Evolutionary conservation across 2,888 invertebrate genomes (phyloP), one percentile per base, ranked within the genome.

Genomic region (Pilophorus perplexus): DNA sequence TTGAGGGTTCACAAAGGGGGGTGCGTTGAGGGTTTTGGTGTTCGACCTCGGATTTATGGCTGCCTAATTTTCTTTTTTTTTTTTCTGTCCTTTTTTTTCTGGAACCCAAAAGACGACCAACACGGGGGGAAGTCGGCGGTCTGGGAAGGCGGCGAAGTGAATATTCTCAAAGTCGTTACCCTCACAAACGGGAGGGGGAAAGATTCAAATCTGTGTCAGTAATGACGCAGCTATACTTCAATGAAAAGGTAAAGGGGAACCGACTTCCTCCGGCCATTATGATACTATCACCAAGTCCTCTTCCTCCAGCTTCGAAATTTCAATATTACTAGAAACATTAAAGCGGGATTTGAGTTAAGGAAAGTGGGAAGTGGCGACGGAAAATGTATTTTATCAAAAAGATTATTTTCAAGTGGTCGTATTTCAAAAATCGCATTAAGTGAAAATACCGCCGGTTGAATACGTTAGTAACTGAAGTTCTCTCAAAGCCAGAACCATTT

Each of bases 151-250:
- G 37, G 38, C 16, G 33, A 62, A 48, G 48, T 46, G 62, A 46
- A 62, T 62, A 23, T 25, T 27, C 25, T 25, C 28, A 20, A 62
- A 62, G 62, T 62, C 62, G 62, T 62, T 62, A 46, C 44, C 33
- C 48, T 33, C 12, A 6, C 33, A 12, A 62, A 62, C 46, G 48
- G 48, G 28, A 22, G 48, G 62, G 40, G 37, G 38, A 40, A 18
- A 44, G 62, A 62, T 62, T 62, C 62, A 46, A 62, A 62, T 62
- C 62, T 62, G 44, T 62, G 62, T 62, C 62, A 48, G 46, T 62
- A 62, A 62, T 62, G 62, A 62, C 62, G 62, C 46, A 18, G 48
- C 62, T 20, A 46, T 48, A 48, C 62, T 62, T 62, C 46, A 33
- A 62, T 37, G 46, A 20, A 62, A 46, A 62, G 48, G 62, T 59